A percentile compares a stretch with the other conserved stretches of the same genome.
Evolutionary conservation across 2,113 vertebrate genomes (phyloP).

Genomic region (Lophotis ruficrista): DNA sequence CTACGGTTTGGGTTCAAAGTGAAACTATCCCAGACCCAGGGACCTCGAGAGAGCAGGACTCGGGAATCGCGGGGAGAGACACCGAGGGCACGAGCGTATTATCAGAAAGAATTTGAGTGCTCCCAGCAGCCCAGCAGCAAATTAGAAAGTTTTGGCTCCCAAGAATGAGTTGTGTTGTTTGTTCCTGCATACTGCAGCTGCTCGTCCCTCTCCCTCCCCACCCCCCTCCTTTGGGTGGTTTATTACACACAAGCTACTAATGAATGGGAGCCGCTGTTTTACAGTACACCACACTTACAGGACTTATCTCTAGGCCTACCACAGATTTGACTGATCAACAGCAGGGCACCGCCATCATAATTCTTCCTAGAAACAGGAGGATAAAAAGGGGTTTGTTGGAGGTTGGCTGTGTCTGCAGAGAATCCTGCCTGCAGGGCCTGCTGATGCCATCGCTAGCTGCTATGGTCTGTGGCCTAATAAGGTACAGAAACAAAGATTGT

Average conservation of each 20-base stretch:
- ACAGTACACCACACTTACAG: slow-evolving; percentile 84
- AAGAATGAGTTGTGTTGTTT: slow-evolving; percentile 87
- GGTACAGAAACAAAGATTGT: slow-evolving; percentile 84
- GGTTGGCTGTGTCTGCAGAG: slow-evolving; percentile 81
- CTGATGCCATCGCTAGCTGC: slow-evolving; percentile 79
- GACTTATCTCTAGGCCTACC: slow-evolving; percentile 85
- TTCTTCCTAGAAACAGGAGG: slow-evolving; percentile 84
- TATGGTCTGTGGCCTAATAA: slow-evolving; percentile 80
- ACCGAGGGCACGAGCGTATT: slow-evolving; percentile 63
- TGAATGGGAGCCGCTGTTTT: slow-evolving; percentile 88
- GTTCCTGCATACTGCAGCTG: slow-evolving; percentile 82
- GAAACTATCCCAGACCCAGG: slow-evolving; percentile 62
- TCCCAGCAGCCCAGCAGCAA: slow-evolving; percentile 78
- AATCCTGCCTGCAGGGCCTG: slow-evolving; percentile 79
- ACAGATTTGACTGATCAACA: slow-evolving; percentile 84
- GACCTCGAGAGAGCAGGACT: slow-evolving; percentile 53
- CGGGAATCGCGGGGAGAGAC: background rate
- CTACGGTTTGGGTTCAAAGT: slow-evolving; percentile 71
- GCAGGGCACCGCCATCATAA: slow-evolving; percentile 82
- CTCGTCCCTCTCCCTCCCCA: slow-evolving; percentile 44
- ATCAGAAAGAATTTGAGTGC: slow-evolving; percentile 80
- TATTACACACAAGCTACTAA: slow-evolving; percentile 82
- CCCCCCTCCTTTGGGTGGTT: slow-evolving; percentile 74
- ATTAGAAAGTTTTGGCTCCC: slow-evolving; percentile 80
- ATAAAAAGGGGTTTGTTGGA: slow-evolving; percentile 91